phyloP scores from a whole-genome alignment of 2,797 vertebrate genomes.

The Tinamus major region DNA sequence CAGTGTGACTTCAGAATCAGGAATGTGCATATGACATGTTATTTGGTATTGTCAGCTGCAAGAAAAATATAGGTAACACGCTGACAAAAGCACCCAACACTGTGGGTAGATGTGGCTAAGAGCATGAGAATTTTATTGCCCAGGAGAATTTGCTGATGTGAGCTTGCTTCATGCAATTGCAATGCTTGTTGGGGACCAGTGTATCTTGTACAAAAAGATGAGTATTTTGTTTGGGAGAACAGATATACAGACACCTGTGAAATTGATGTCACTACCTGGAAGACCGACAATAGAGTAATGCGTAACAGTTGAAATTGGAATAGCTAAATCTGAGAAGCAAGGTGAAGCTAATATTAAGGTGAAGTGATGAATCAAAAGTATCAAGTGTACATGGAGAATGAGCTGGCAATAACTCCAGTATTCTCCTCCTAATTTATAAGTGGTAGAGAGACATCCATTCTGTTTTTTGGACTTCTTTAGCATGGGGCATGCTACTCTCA shows the following conservation, averaged over 20 bases:
- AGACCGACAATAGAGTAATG: neutral
- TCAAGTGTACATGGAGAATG: neutral
- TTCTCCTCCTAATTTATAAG: neutral
- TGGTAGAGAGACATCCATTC: neutral
- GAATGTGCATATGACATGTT: neutral
- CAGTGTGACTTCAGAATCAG: neutral
- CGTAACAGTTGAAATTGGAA: neutral
- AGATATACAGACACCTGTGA: neutral
- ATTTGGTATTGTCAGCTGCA: slow-evolving; percentile 1
- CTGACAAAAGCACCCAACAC: neutral
- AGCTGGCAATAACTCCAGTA: neutral
- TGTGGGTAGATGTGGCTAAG: neutral
- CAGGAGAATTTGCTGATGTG: neutral
- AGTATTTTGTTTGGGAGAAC: neutral
- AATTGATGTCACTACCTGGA: neutral
- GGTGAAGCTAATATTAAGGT: neutral
- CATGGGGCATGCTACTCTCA: neutral
- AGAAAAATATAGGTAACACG: neutral
- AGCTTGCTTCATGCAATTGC: neutral
- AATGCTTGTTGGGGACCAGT: neutral
- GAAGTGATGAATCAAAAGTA: neutral
- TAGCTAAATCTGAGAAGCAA: slow-evolving; percentile 2
- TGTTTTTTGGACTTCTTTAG: neutral
- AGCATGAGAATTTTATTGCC: neutral
- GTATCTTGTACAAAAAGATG: neutral